phyloP scores from a whole-genome alignment of 2,113 vertebrate genomes.

The Centropus bengalensis region DNA sequence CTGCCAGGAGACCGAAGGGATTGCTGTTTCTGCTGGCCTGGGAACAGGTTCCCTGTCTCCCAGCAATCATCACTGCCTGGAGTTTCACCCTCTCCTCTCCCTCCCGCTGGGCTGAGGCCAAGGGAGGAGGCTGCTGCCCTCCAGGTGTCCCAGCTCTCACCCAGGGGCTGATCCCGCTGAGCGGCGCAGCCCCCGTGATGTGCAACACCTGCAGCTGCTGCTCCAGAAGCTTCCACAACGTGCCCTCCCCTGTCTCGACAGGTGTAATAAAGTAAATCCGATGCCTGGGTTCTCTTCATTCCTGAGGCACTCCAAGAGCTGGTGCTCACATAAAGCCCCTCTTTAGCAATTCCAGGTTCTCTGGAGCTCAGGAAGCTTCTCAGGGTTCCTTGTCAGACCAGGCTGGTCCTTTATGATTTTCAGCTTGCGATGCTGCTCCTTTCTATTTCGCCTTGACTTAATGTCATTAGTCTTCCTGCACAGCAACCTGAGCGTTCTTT shows the following conservation, averaged over 20 bases:
- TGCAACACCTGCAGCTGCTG: background rate
- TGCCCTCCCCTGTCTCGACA: conserved; percentile 4
- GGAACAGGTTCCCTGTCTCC: background rate
- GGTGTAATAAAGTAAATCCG: background rate
- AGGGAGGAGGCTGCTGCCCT: background rate
- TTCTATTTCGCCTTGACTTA: conserved; percentile 80
- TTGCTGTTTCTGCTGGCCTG: fast-evolving
- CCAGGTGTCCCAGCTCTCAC: too few species aligned
- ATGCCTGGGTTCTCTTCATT: background rate
- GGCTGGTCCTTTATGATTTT: conserved; percentile 71
- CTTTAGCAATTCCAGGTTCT: conserved; percentile 50
- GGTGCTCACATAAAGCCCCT: background rate
- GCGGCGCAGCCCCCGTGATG: background rate
- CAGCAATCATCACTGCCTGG: background rate
- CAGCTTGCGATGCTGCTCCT: conserved; percentile 53
- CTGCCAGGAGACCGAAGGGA: background rate
- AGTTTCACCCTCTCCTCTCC: background rate
- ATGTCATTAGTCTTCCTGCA: conserved; percentile 79
- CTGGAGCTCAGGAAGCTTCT: conserved; percentile 64
- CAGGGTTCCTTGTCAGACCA: conserved; percentile 60
- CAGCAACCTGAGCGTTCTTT: conserved; percentile 75
- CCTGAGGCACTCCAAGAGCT: background rate
- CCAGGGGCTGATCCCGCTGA: background rate
- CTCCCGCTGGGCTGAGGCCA: too few species aligned
- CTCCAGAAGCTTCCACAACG: conserved; percentile 14